phyloP scores from a whole-genome alignment of 2,888 invertebrate genomes.

The Altica lythri region DNA sequence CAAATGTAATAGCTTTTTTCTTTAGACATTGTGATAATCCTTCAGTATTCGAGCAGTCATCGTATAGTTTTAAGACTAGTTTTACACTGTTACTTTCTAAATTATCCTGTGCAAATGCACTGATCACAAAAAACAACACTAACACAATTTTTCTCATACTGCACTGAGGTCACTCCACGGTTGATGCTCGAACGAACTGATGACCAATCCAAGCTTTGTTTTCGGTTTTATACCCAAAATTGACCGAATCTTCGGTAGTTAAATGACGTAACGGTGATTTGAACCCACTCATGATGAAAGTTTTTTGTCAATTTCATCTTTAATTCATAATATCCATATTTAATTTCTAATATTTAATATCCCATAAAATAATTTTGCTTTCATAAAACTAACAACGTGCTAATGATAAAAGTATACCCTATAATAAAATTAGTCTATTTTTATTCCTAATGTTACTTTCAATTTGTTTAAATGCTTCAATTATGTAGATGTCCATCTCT shows the following conservation, averaged over 20 bases:
- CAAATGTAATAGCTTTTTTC: conserved; percentile 79
- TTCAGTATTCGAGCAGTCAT: conserved; percentile 74
- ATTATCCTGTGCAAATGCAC: conserved; percentile 47
- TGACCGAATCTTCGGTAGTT: no score
- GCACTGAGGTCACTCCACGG: conserved; percentile 41
- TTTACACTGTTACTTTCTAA: conserved; percentile 65
- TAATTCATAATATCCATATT: conserved; percentile 29
- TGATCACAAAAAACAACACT: conserved; percentile 48
- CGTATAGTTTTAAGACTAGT: conserved; percentile 72
- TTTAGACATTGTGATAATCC: conserved; percentile 77
- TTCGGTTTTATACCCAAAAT: conserved; percentile 52
- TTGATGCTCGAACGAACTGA: conserved; percentile 49
- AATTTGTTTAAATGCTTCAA: neutral
- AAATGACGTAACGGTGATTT: no score
- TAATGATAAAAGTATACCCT: no score
- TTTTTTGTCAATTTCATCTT: conserved; percentile 49
- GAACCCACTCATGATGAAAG: conserved; percentile 54
- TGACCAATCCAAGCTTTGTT: conserved; percentile 47
- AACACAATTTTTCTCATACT: conserved; percentile 49
- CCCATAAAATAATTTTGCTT: no score
- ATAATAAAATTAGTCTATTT: no score
- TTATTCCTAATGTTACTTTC: neutral
- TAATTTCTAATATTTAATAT: conserved; percentile 14
- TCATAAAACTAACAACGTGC: no score
- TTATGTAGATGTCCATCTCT: neutral